A percentile compares a stretch with the other conserved stretches of the same genome.
Conservation (phyloP, 2,113 vertebrate species). For the Bujurquina vittata region DNA sequence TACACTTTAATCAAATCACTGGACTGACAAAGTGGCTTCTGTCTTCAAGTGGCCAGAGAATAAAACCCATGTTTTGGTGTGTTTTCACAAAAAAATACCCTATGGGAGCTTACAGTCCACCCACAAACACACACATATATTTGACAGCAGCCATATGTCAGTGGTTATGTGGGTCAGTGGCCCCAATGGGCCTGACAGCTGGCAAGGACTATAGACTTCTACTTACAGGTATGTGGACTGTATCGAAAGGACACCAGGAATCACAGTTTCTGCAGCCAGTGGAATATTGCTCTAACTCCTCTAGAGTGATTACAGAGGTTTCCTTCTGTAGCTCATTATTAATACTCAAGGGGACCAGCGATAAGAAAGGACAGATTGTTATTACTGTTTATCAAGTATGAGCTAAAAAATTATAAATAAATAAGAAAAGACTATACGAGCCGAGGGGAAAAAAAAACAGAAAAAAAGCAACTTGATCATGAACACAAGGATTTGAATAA, state of each 20-base stretch:
- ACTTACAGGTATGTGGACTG: conserved; percentile 54
- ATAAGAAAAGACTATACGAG: neutral
- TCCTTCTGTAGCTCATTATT: conserved; percentile 50
- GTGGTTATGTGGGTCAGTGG: conserved; percentile 11
- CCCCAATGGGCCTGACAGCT: conserved; percentile 19
- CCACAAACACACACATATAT: conserved; percentile 17
- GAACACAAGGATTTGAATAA: neutral
- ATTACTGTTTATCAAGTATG: conserved; percentile 57
- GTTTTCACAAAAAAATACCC: neutral
- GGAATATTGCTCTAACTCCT: conserved; percentile 77
- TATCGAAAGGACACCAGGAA: conserved; percentile 63
- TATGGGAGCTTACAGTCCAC: neutral
- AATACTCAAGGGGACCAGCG: conserved; percentile 35
- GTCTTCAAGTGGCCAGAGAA: conserved; percentile 20
- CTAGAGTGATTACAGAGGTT: conserved; percentile 55
- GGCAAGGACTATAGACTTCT: conserved; percentile 50
- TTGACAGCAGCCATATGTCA: conserved; percentile 41
- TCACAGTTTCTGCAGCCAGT: conserved; percentile 81
- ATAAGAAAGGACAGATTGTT: conserved; percentile 31
- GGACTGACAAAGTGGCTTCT: conserved; percentile 22
- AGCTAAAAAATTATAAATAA: conserved; percentile 10
- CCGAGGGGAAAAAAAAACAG: neutral
- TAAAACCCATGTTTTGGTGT: neutral
- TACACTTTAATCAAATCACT: conserved; percentile 9
- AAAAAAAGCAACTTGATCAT: neutral